Conservation (phyloP, 1,140 invertebrate species). For the Drosophila sproati region DNA sequence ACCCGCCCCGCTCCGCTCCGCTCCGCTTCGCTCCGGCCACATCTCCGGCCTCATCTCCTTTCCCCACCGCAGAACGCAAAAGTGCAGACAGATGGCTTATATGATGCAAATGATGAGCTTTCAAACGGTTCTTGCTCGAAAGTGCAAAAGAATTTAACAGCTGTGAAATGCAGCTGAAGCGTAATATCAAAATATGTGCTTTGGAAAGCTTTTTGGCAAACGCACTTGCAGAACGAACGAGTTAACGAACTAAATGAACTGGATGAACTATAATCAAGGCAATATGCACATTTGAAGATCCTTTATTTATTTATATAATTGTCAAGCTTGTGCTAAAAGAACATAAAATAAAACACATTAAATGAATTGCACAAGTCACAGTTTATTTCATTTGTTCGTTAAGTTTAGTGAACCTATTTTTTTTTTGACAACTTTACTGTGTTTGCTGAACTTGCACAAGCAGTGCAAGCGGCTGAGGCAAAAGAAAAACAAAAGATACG, state of each 20-base stretch:
- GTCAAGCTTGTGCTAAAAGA: no score
- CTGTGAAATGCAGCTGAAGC: not conserved
- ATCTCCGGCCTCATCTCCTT: not conserved
- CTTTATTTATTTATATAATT: no score
- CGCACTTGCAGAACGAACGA: slow-evolving; percentile 2
- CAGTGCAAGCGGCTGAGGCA: slow-evolving; percentile 19
- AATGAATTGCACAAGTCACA: no score
- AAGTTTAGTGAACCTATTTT: no score
- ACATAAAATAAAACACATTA: no score
- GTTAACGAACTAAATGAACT: no score
- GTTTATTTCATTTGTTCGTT: no score
- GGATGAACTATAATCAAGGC: no score
- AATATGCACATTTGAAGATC: no score
- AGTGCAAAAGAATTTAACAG: slow-evolving; percentile 5
- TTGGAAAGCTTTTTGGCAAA: no score
- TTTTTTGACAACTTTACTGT: not conserved
- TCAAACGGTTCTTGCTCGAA: slow-evolving; percentile 35
- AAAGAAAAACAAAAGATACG: slow-evolving; percentile 10
- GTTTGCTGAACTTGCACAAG: slow-evolving; percentile 3
- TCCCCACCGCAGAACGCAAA: slow-evolving; percentile 21
- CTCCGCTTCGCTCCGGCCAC: not conserved
- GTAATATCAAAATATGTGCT: not conserved
- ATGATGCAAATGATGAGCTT: slow-evolving; percentile 25
- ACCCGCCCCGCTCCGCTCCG: not conserved
- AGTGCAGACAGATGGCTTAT: slow-evolving; percentile 3